Evolutionary conservation across 2,797 vertebrate genomes (phyloP), one percentile per base, ranked within the genome.

Genomic region (Adelosebastes latens): DNA sequence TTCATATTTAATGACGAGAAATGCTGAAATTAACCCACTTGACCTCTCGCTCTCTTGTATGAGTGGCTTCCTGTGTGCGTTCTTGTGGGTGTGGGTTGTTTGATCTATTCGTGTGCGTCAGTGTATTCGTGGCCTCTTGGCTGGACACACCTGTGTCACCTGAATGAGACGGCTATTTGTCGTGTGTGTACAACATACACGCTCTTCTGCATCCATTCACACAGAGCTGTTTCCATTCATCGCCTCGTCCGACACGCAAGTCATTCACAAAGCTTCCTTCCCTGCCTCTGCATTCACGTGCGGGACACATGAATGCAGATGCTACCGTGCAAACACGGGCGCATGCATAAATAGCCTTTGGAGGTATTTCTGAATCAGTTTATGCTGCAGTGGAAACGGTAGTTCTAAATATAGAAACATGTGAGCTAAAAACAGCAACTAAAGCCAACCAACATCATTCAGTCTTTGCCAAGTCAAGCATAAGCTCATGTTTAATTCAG

Each of bases 401-500:
- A 3, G 20, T 22, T 86, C 90, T 92, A 94, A 91, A 94, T 75
- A 90, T 90, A 20, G 90, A 86, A 81, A 1, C 75, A 24, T 8
- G 31, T 7, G 56, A 80, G 87, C 90, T 91, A 93, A 93, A 93
- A 87, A 92, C 56, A 78, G 90, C 80, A 84, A 75, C 72, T 7
- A 12, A 87, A 77, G 80, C 70, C 82, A 46, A 74, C 61, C 52
- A 64, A 72, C 90, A 92, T 91, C 83, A 83, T 90, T 89, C 91
- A 88, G 59, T 81, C 32, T 65, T 79, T 72, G 80, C 78, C 74
- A 80, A 89, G 91, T 93, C 88, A 13, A 92, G 90, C 88, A 34
- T 79, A 82, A 88, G 67, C 85, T 92, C 93, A 93, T 93, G 87
- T 87, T 94, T 94, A 90, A 94, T 94, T 93, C 88, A 94, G 69